These are phyloP conservation scores for Callaeas wilsoni DNA, from an alignment of 2,113 vertebrate genomes.

Conservation along the genomic window DNA sequence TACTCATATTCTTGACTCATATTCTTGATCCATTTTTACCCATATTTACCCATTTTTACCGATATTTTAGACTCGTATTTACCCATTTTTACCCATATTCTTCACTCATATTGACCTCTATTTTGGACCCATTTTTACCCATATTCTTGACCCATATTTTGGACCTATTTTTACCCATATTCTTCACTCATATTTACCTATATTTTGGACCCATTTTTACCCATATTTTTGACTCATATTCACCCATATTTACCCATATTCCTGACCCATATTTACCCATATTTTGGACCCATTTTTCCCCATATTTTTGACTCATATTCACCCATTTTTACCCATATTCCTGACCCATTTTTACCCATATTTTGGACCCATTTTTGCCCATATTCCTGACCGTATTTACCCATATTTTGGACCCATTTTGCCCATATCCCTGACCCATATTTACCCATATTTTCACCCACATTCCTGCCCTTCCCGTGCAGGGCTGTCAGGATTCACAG, in stretches of 20 bases:
- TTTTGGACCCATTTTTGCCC: accelerated
- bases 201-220: background rate
- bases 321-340: background rate
- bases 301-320: background rate
- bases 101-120: background rate
- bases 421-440: no score
- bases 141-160: background rate
- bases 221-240: background rate
- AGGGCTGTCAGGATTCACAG: background rate
- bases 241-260: background rate
- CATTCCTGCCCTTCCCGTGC: background rate
- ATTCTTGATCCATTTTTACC: background rate
- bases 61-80: background rate
- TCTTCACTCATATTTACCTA: background rate
- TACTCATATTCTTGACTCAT: background rate
- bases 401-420: no score
- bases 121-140: background rate
- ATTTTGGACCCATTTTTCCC: background rate
- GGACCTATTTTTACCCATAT: no score
- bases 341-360: no score
- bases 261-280: background rate
- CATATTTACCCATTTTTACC: background rate
- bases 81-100: background rate
- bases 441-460: background rate
- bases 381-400: no score